Conservation (phyloP, 1,140 invertebrate species). For the Dryas iulia region DNA sequence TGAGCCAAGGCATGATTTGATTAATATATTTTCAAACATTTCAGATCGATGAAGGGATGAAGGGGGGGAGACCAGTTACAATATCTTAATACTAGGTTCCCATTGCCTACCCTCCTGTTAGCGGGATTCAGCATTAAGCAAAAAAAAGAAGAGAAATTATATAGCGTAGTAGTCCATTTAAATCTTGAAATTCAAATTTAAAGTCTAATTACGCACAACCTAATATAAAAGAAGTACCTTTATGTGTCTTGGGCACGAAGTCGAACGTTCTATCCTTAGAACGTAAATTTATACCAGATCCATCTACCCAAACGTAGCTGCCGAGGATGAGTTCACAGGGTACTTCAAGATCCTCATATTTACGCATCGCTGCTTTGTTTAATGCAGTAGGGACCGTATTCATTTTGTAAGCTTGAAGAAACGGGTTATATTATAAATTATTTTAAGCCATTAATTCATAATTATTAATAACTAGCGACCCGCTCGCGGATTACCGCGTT, state of each 20-base stretch:
- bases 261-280: conserved; percentile 90
- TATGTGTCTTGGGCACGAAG: conserved; percentile 84
- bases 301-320: conserved; percentile 95
- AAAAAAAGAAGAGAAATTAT: too few relatives aligned
- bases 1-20: too few relatives aligned
- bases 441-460: too few relatives aligned
- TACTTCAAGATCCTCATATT: conserved; percentile 86
- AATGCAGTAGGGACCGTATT: conserved; percentile 56
- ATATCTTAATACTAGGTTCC: too few relatives aligned
- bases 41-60: too few relatives aligned
- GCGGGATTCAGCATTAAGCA: too few relatives aligned
- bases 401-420: conserved; percentile 44
- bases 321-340: conserved; percentile 86
- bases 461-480: neutral
- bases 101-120: too few relatives aligned
- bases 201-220: neutral
- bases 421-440: neutral
- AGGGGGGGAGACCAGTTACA: too few relatives aligned
- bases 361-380: conserved; percentile 82
- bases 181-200: too few relatives aligned
- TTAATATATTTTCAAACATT: too few relatives aligned
- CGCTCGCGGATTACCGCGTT: too few relatives aligned
- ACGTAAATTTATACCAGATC: conserved; percentile 89
- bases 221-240: conserved; percentile 72
- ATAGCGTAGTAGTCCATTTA: too few relatives aligned